A percentile compares a stretch with the other conserved stretches of the same genome.
Evolutionary conservation across 2,888 invertebrate genomes (phyloP).

Genomic region (Coremacera marginata): DNA sequence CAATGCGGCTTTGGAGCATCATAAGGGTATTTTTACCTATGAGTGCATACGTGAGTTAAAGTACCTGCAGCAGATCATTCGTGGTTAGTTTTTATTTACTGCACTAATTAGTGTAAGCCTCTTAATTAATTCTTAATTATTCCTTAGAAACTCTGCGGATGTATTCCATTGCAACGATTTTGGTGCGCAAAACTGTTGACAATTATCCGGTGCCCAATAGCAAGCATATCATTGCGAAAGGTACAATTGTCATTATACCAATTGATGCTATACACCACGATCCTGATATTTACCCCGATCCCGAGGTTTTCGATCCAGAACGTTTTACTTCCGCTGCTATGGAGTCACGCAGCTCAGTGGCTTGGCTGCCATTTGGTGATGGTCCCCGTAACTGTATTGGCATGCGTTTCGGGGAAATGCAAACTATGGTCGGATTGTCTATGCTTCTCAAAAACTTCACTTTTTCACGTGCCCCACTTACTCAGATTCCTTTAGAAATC

Average conservation of each 20-base stretch:
- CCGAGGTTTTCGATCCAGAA: conserved; percentile 69
- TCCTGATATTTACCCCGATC: conserved; percentile 68
- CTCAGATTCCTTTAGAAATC: conserved; percentile 57
- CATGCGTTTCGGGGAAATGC: conserved; percentile 64
- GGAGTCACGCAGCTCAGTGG: conserved; percentile 54
- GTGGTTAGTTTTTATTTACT: conserved; percentile 50
- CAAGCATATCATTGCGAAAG: conserved; percentile 70
- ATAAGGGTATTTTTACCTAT: conserved; percentile 56
- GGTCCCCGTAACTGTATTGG: conserved; percentile 64
- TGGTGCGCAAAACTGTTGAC: conserved; percentile 61
- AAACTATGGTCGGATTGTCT: conserved; percentile 59
- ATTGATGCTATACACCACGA: conserved; percentile 69
- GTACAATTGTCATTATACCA: conserved; percentile 71
- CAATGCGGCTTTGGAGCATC: conserved; percentile 49
- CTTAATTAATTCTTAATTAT: neutral
- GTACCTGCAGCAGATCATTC: conserved; percentile 56
- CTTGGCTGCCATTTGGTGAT: conserved; percentile 50
- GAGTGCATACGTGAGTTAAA: conserved; percentile 57
- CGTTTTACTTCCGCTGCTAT: conserved; percentile 65
- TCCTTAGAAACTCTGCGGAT: conserved; percentile 69
- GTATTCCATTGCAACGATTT: conserved; percentile 68
- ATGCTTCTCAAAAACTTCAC: conserved; percentile 57
- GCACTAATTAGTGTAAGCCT: too few relatives aligned
- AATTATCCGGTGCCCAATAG: conserved; percentile 62
- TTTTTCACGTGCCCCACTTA: conserved; percentile 53